phyloP scores from a whole-genome alignment of 2,113 vertebrate species.

The Papio anubis region DNA sequence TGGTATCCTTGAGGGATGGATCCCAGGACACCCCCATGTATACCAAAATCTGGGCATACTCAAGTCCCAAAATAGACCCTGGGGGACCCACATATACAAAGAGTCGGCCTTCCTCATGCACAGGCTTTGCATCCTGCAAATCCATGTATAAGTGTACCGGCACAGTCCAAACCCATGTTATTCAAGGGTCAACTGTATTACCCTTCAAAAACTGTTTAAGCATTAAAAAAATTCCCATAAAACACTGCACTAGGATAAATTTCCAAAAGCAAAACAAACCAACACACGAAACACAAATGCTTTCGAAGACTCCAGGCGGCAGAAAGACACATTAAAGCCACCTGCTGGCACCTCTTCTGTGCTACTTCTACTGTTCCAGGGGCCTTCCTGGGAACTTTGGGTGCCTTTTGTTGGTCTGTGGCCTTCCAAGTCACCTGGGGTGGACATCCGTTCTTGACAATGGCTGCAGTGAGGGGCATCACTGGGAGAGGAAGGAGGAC shows the following conservation, averaged over 20 bases:
- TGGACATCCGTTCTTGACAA: background rate
- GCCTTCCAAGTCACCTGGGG: too few species aligned
- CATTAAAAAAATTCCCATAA: background rate
- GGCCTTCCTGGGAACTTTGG: background rate
- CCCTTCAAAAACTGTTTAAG: background rate
- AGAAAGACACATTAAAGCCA: background rate
- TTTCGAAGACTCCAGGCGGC: background rate
- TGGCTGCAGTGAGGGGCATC: background rate
- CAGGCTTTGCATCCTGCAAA: background rate
- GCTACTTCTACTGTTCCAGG: fast-evolving
- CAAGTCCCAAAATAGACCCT: background rate
- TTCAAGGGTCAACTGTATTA: background rate
- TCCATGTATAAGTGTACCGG: background rate
- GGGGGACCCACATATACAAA: background rate
- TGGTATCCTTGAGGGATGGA: background rate
- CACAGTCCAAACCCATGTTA: background rate
- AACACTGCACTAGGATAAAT: too few species aligned
- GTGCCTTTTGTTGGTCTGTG: background rate
- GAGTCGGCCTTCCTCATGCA: background rate
- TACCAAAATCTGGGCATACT: background rate
- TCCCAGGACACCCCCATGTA: background rate
- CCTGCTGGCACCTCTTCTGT: too few species aligned
- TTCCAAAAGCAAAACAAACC: background rate
- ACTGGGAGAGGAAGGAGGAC: background rate
- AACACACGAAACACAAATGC: background rate